Base-by-base conservation (phyloP, 2,113 vertebrate genomes). In the Cebidichthys violaceus region DNA sequence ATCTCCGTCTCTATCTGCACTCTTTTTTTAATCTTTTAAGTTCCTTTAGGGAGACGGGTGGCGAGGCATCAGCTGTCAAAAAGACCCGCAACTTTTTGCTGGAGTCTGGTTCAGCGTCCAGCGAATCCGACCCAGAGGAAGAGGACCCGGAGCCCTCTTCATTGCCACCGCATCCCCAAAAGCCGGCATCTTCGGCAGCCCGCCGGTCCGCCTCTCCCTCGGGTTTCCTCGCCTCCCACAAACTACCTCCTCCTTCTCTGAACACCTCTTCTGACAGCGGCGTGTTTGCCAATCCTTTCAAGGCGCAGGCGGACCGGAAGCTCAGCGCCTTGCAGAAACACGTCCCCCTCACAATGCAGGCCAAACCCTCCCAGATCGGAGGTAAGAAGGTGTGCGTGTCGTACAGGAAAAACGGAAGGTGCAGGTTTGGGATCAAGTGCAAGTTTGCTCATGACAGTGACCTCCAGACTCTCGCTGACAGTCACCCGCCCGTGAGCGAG, bases 371-470 rank as follows among this genome's bases (percentile, higher is more conserved):
- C 9, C 92, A 94, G 70, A 96, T 95, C 7, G 93, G 92, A 0
- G 95, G 95, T 0, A 95, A 90, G 72, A 89, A 84, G 66, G 88
- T 95, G 27, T 96, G 96, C 15, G 86, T 95, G 41, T 86, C 94
- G 0, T 96, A 96, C 86, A 95, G 95, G 82, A 95, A 93, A 41
- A 86, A 96, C 0, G 95, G 95, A 1, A 89, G 95, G 59, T 96
- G 96, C 72, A 91, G 96, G 50, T 96, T 95, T 54, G 96, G 96
- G 9, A 95, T 94, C 85, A 93, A 93, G 31, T 96, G 96, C 89
- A 96, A 95, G 86, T 96, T 94, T 54, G 95, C 95, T 20, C 96
- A 96, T 11, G 95, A 95, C 80, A 96, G 95, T 17, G 96, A 96
- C 87, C 90, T 96, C 22, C 95, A 94, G 89, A 94, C 77, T 1